Evolutionary conservation across 2,888 invertebrate species (phyloP).

Genomic region (Venusia cambrica): DNA sequence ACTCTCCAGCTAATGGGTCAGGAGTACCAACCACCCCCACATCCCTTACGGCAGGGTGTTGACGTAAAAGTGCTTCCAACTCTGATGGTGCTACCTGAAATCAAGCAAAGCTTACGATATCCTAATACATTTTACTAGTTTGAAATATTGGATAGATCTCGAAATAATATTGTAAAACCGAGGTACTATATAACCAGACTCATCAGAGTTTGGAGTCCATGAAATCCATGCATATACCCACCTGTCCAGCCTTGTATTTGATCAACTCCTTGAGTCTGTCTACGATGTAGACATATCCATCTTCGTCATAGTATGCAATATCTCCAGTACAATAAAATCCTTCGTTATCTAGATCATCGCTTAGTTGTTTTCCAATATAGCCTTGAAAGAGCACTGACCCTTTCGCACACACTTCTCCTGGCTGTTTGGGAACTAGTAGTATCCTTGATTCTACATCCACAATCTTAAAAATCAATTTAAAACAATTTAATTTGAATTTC

Average conservation of each 20-base stretch:
- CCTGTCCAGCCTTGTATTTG: conserved; percentile 63
- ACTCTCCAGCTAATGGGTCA: conserved; percentile 50
- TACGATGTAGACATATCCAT: conserved; percentile 56
- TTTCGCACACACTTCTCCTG: conserved; percentile 57
- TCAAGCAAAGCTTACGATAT: too few species aligned
- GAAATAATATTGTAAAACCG: too few species aligned
- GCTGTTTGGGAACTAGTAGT: conserved; percentile 47
- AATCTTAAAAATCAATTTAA: too few species aligned
- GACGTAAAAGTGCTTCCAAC: conserved; percentile 52
- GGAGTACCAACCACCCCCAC: conserved; percentile 54
- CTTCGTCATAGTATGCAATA: conserved; percentile 58
- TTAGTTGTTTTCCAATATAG: conserved; percentile 48
- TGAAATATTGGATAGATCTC: too few species aligned
- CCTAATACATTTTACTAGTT: too few species aligned
- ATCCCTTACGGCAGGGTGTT: conserved; percentile 56
- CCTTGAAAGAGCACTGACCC: conserved; percentile 55
- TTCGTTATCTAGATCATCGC: conserved; percentile 48
- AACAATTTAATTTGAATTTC: too few species aligned
- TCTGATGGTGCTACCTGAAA: conserved; percentile 63
- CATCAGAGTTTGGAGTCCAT: too few species aligned
- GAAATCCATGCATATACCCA: too few species aligned
- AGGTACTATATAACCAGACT: too few species aligned
- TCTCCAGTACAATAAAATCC: conserved; percentile 63
- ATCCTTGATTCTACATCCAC: conserved; percentile 52
- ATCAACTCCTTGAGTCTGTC: conserved; percentile 65